Evolutionary conservation across 1,140 invertebrate species (phyloP).

Genomic region (Euschistus heros): DNA sequence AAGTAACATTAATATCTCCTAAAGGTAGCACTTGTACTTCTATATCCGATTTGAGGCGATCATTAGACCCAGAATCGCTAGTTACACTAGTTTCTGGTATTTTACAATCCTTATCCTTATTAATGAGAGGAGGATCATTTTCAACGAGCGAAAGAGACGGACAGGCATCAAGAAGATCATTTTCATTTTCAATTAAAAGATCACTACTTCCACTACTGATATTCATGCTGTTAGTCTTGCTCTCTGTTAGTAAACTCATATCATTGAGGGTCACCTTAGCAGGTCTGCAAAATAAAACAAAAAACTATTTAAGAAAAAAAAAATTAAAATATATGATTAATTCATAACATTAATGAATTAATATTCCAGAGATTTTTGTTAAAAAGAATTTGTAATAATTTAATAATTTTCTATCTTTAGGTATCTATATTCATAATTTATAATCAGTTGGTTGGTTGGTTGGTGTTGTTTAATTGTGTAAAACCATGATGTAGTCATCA

Average conservation of each 20-base stretch:
- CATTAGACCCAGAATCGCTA: not conserved
- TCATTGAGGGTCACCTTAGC: slow-evolving; percentile 63
- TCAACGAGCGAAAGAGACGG: not conserved
- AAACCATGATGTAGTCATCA: no score
- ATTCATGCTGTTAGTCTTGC: not conserved
- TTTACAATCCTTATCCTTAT: not conserved
- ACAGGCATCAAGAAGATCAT: not conserved
- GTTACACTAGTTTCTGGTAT: no score
- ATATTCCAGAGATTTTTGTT: no score
- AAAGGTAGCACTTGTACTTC: slow-evolving; percentile 40
- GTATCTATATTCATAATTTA: no score
- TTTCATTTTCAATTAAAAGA: slow-evolving; percentile 25
- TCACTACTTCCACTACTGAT: not conserved
- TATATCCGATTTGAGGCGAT: slow-evolving; percentile 4
- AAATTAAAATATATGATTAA: no score
- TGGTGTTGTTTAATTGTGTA: no score
- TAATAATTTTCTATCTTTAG: no score
- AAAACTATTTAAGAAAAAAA: slow-evolving; percentile 4
- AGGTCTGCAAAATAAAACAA: slow-evolving; percentile 40
- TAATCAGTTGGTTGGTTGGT: no score
- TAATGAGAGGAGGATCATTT: not conserved
- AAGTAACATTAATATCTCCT: slow-evolving; percentile 59
- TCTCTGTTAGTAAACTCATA: slow-evolving; percentile 36
- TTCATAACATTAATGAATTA: no score
- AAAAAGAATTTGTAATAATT: no score